Base-by-base conservation (phyloP, 2,113 vertebrate species). In the Paradoxurus hermaphroditus region DNA sequence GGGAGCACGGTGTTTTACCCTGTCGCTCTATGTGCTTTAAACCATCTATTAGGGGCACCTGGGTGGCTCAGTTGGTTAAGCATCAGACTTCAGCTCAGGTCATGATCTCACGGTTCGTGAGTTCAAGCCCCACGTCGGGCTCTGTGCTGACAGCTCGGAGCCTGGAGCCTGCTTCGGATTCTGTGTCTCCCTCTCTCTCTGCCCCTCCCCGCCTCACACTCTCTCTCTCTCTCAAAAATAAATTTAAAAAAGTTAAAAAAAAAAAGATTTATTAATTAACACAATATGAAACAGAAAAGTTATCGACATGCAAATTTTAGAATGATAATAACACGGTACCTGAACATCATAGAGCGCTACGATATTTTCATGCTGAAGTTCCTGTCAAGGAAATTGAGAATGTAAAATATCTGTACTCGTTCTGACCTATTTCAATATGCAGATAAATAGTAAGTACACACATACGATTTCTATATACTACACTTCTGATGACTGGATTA, bases 331-430 rank as follows among this genome's bases (percentile, higher is more conserved):
- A 1, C 79, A 68, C 93, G 97, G 95, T 99, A 99, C 99, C 99
- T 99, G 99, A 95, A 99, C 99, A 98, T 99, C 99, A 92, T 99
- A 99, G 97, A 99, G 99, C 44, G 99, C 99, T 95, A 99, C 99
- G 84, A 99, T 99, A 98, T 99, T 99, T 98, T 99, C 99, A 98
- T 99, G 99, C 97, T 99, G 99, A 98, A 99, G 99, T 98, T 99
- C 99, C 99, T 99, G 98, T 94, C 97, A 98, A 97, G 98, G 29
- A 98, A 98, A 98, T 86, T 75, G 96, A 73, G 49, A 97, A 92
- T 94, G 78, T 70, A 88, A 95, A 97, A 97, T 68, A 91, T 95
- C 82, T 97, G 4, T 89, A 97, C 82, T 70, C 31, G 88, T 63
- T 81, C 59, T 94, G 77, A 92, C 93, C 67, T 56, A 97, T 46